Evolutionary conservation across 1,140 invertebrate species (phyloP).

Genomic region (Stegodyphus mimosarum): DNA sequence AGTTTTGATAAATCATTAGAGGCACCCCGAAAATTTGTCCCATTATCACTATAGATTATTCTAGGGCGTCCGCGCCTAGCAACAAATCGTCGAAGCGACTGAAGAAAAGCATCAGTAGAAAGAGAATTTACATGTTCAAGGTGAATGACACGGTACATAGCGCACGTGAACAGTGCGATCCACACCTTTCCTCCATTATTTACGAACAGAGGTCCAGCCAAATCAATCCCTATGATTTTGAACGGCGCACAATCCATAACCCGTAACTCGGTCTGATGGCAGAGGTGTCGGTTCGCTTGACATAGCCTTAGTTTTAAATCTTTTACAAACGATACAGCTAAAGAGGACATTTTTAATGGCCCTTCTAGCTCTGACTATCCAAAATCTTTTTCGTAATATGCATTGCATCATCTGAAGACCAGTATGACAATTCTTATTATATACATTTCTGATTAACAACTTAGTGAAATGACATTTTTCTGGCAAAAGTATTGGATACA

Average conservation of each 20-base stretch:
- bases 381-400: background rate
- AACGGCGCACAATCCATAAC: slow-evolving; percentile 1
- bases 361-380: too few species aligned
- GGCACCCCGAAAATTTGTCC: slow-evolving; percentile 4
- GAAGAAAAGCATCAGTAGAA: slow-evolving; percentile 1
- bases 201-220: slow-evolving; percentile 12
- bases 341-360: too few species aligned
- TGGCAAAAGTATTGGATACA: background rate
- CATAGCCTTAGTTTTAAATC: background rate
- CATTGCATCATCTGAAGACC: background rate
- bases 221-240: slow-evolving; percentile 22
- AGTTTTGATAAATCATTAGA: too few species aligned
- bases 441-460: background rate
- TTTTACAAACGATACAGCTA: slow-evolving; percentile 25
- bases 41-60: slow-evolving; percentile 9
- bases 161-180: slow-evolving; percentile 29
- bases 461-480: background rate
- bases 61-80: background rate
- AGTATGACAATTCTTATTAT: background rate
- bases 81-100: slow-evolving; percentile 15
- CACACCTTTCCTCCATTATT: slow-evolving; percentile 9
- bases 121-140: slow-evolving; percentile 3
- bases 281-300: background rate
- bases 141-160: too few species aligned
- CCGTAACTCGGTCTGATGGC: slow-evolving; percentile 18